Percentiles rank a stretch among this genome's conserved stretches.
Conservation (phyloP, 2,797 vertebrate genomes). For the Oryzias sinensis region DNA sequence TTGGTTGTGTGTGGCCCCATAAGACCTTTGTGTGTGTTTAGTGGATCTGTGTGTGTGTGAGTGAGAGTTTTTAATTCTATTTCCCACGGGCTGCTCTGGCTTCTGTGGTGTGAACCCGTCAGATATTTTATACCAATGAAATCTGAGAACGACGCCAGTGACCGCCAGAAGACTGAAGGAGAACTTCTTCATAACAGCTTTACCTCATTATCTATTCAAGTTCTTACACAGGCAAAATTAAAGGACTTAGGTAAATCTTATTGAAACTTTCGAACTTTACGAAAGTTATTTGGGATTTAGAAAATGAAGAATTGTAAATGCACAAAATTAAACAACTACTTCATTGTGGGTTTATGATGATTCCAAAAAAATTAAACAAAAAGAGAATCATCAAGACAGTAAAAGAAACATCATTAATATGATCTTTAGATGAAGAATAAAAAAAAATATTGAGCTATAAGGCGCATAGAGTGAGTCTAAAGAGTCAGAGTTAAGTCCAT, state of each 20-base stretch:
- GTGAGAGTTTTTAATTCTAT: slow-evolving; percentile 14
- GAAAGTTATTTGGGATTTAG: no score
- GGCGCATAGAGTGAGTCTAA: no score
- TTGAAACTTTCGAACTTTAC: neutral
- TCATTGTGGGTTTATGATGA: no score
- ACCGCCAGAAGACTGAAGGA: slow-evolving; percentile 8
- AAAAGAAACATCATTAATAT: no score
- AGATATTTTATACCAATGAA: slow-evolving; percentile 20
- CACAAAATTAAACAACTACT: no score
- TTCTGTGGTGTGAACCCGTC: slow-evolving; percentile 23
- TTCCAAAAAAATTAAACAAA: no score
- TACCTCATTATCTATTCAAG: neutral
- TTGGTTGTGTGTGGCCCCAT: slow-evolving; percentile 27
- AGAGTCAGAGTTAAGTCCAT: no score
- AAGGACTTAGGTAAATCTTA: neutral
- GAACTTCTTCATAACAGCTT: slow-evolving; percentile 19
- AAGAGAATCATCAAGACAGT: no score
- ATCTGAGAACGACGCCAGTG: slow-evolving; percentile 6
- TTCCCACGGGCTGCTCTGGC: slow-evolving; percentile 17
- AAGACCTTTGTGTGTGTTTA: neutral
- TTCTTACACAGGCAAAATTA: neutral
- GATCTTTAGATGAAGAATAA: no score
- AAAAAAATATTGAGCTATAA: no score
- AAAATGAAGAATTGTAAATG: no score
- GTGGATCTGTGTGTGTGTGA: neutral